Percentiles rank a stretch among this genome's conserved stretches.
Conservation (phyloP, 2,797 vertebrate species). For the Gymnoscopelus braueri region DNA sequence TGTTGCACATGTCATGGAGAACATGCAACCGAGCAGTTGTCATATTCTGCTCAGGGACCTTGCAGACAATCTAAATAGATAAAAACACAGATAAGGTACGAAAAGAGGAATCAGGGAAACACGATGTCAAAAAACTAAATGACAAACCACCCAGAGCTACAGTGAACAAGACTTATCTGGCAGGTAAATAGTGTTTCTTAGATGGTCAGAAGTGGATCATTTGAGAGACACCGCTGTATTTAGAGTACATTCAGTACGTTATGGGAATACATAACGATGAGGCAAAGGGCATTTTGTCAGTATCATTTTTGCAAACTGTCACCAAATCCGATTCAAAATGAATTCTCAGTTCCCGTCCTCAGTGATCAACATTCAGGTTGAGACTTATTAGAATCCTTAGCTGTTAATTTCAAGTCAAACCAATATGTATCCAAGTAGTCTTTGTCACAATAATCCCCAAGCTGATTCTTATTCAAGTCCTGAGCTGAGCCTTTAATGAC, state of each 20-base stretch:
- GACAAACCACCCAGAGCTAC: conserved; percentile 30
- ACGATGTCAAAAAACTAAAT: conserved; percentile 29
- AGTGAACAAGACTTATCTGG: conserved; percentile 26
- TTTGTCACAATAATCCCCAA: neutral
- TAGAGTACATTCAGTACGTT: conserved; percentile 68
- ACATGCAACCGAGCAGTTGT: conserved; percentile 12
- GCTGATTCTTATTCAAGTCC: neutral
- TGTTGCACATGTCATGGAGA: conserved; percentile 57
- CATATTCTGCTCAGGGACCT: conserved; percentile 6
- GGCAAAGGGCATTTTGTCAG: conserved; percentile 49
- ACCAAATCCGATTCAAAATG: conserved; percentile 40
- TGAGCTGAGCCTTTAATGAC: neutral
- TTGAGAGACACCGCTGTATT: conserved; percentile 24
- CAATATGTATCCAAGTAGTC: neutral
- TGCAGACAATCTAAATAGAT: conserved; percentile 49
- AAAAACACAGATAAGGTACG: conserved; percentile 44
- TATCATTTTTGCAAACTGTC: conserved; percentile 52
- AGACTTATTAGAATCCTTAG: neutral
- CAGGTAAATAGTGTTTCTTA: conserved; percentile 28
- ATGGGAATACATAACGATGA: conserved; percentile 44
- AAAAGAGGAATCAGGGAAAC: conserved; percentile 11
- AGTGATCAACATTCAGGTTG: conserved; percentile 43
- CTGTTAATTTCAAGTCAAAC: neutral
- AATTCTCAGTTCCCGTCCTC: conserved; percentile 33
- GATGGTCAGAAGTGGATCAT: conserved; percentile 57